Evolutionary conservation across 2,113 vertebrate genomes (phyloP).

Genomic region (Otis tarda): DNA sequence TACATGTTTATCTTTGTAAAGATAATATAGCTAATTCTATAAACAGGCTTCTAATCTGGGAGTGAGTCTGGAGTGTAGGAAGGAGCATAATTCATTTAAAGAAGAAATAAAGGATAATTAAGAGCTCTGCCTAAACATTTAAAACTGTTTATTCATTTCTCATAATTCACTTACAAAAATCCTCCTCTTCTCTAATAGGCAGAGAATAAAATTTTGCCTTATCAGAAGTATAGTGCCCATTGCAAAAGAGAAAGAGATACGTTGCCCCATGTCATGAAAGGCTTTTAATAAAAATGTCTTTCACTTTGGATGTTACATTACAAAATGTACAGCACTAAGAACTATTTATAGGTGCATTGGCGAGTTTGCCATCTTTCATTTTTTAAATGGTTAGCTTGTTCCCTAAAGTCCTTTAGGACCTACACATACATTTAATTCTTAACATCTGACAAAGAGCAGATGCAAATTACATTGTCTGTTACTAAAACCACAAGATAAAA

Average conservation of each 20-base stretch:
- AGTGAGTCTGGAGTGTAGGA: neutral
- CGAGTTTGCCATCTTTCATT: neutral
- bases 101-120: conserved; percentile 11
- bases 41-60: neutral
- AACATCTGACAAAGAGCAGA: neutral
- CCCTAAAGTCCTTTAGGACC: neutral
- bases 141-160: neutral
- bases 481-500: neutral
- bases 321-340: conserved; percentile 9
- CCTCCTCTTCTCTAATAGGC: neutral
- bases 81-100: neutral
- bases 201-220: neutral
- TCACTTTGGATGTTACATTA: conserved; percentile 9
- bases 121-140: conserved; percentile 16
- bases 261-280: neutral
- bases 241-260: neutral
- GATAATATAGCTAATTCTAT: neutral
- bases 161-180: neutral
- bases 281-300: conserved; percentile 2
- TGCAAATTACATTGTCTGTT: neutral
- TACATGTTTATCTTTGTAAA: neutral
- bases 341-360: conserved; percentile 26
- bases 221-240: neutral
- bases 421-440: neutral
- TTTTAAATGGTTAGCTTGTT: neutral